Evolutionary conservation across 2,797 vertebrate species (phyloP).

Genomic region (Gymnopithys bicolor): DNA sequence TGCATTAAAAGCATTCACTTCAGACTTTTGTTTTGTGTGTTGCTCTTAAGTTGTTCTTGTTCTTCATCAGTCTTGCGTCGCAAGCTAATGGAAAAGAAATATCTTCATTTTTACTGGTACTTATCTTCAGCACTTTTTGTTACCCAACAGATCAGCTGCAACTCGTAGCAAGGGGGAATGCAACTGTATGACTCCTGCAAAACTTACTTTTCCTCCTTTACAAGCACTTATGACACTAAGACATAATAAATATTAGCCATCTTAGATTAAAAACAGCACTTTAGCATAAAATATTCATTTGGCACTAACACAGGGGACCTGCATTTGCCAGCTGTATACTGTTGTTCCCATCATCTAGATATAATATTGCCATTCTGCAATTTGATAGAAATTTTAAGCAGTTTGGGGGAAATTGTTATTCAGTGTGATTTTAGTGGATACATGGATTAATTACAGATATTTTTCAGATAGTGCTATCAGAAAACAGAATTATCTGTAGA

Average conservation of each 20-base stretch:
- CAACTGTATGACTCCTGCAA: neutral
- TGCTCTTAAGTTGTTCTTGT: neutral
- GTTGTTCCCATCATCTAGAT: neutral
- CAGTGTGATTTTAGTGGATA: neutral
- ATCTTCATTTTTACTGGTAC: neutral
- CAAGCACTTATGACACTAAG: neutral
- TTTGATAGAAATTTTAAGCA: neutral
- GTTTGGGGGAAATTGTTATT: neutral
- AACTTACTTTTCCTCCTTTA: neutral
- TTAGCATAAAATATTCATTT: constrained; percentile 10
- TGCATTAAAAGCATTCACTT: neutral
- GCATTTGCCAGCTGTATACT: neutral
- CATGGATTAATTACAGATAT: neutral
- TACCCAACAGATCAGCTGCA: neutral
- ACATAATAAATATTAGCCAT: neutral
- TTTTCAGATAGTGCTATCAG: constrained; percentile 24
- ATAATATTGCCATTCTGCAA: neutral
- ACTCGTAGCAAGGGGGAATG: neutral
- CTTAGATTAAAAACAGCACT: neutral
- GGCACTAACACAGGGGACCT: neutral
- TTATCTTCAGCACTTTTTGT: neutral
- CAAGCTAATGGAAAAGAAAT: neutral
- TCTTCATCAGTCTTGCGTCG: neutral
- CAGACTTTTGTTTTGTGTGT: neutral
- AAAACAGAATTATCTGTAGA: constrained; percentile 23